A percentile compares a stretch with the other conserved stretches of the same genome.
Evolutionary conservation across 2,888 invertebrate species (phyloP).

Genomic region (Meteorus cinctellus): DNA sequence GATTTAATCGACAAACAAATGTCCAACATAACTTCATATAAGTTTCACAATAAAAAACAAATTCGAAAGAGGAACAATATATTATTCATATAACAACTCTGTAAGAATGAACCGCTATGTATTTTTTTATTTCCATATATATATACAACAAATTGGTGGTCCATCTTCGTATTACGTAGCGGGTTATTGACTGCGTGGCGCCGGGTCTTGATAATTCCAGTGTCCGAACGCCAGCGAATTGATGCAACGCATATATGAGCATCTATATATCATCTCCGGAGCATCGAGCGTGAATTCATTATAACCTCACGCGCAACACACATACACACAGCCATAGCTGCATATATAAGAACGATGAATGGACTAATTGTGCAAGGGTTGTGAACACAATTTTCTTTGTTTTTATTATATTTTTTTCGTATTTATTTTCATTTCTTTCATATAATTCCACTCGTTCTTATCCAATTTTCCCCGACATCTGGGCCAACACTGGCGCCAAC

Average conservation of each 20-base stretch:
- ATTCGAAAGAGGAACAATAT: neutral
- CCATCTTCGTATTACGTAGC: conserved; percentile 21
- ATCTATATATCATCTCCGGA: neutral
- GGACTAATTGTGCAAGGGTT: conserved; percentile 65
- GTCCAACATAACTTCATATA: neutral
- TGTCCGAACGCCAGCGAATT: conserved; percentile 41
- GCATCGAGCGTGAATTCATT: conserved; percentile 9
- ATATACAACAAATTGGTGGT: conserved; percentile 18
- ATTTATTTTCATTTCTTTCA: conserved; percentile 23
- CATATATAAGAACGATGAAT: conserved; percentile 62
- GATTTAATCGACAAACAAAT: neutral
- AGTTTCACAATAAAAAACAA: neutral
- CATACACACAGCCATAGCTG: conserved; percentile 49
- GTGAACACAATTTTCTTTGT: conserved; percentile 41
- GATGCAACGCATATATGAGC: conserved; percentile 26
- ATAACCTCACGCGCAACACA: conserved; percentile 55
- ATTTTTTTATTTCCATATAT: conserved; percentile 3
- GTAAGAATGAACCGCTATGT: conserved; percentile 13
- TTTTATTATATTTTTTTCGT: conserved; percentile 34
- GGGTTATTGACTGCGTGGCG: conserved; percentile 55
- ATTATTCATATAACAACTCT: conserved; percentile 15
- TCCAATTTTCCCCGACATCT: conserved; percentile 35
- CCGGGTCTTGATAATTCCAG: conserved; percentile 53
- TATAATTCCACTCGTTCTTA: conserved; percentile 31
- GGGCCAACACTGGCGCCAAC: conserved; percentile 34